phyloP scores from a whole-genome alignment of 2,888 invertebrate species.

The Amaurobius ferox region DNA sequence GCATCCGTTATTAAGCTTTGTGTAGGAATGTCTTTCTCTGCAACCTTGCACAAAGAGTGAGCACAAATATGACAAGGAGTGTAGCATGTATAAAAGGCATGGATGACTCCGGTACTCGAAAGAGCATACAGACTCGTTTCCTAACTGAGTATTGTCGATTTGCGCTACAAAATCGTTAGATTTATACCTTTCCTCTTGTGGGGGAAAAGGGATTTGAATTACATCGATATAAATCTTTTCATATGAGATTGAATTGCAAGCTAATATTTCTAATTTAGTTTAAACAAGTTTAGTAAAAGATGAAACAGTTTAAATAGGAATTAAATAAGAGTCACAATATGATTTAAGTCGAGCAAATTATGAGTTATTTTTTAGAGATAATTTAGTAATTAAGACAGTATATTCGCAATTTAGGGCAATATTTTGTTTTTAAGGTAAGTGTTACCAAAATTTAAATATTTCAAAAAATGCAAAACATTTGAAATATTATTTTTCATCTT shows the following conservation, averaged over 20 bases:
- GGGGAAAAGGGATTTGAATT: not conserved
- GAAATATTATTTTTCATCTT: too few relatives aligned
- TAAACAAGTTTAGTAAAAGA: not conserved
- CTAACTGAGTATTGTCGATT: not conserved
- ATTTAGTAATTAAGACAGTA: too few relatives aligned
- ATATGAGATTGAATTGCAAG: not conserved
- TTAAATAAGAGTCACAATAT: too few relatives aligned
- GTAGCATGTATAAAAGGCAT: constrained; percentile 29
- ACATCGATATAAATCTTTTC: not conserved
- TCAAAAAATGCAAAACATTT: too few relatives aligned
- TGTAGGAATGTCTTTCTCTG: constrained; percentile 48
- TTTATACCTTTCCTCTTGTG: not conserved
- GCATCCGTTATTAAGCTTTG: constrained; percentile 59
- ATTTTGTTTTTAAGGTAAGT: too few relatives aligned
- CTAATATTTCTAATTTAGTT: not conserved
- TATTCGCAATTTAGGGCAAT: too few relatives aligned
- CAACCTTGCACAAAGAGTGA: not conserved
- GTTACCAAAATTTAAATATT: too few relatives aligned
- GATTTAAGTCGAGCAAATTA: too few relatives aligned
- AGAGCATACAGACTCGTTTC: not conserved
- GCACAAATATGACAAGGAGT: constrained; percentile 33
- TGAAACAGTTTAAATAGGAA: not conserved
- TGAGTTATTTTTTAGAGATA: too few relatives aligned
- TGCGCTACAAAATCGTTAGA: constrained; percentile 29
- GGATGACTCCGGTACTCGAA: constrained; percentile 13